These are phyloP conservation scores for Beris chalybata DNA, from an alignment of 2,888 invertebrate species.

Conservation along the genomic window DNA sequence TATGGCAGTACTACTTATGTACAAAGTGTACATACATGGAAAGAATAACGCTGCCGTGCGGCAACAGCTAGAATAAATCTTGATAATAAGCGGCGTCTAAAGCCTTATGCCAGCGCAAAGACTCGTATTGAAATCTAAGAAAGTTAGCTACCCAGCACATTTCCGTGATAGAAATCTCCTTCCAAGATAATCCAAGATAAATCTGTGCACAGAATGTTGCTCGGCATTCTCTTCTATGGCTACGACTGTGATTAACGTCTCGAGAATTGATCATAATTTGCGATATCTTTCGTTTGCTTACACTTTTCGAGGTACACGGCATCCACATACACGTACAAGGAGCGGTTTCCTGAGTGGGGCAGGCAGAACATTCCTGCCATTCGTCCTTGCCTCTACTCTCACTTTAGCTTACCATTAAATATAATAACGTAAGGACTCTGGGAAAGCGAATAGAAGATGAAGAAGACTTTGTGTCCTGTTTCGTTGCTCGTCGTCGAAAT, in stretches of 20 bases:
- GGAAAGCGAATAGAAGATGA: no score
- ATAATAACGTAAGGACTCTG: no score
- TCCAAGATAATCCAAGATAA: conserved; percentile 1
- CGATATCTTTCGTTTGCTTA: background rate
- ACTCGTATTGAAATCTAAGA: conserved; percentile 5
- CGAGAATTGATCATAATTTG: conserved; percentile 5
- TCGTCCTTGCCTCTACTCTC: no score
- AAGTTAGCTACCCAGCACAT: background rate
- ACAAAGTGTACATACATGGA: no score
- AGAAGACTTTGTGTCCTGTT: background rate
- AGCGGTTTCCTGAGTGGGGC: background rate
- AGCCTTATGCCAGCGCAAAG: conserved; percentile 1
- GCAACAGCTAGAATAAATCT: no score
- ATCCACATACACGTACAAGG: background rate
- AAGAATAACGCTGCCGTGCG: no score
- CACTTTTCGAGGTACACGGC: background rate
- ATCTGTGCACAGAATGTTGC: background rate
- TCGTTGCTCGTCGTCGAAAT: background rate
- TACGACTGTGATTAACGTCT: background rate
- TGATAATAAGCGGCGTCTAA: background rate
- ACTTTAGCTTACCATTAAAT: no score
- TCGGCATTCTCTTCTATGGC: background rate
- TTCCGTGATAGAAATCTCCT: conserved; percentile 4
- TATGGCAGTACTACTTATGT: no score
- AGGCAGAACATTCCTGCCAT: no score